Evolutionary conservation across 2,797 vertebrate genomes (phyloP), one percentile per base, ranked within the genome.

Genomic region (Acipenser ruthenus): DNA sequence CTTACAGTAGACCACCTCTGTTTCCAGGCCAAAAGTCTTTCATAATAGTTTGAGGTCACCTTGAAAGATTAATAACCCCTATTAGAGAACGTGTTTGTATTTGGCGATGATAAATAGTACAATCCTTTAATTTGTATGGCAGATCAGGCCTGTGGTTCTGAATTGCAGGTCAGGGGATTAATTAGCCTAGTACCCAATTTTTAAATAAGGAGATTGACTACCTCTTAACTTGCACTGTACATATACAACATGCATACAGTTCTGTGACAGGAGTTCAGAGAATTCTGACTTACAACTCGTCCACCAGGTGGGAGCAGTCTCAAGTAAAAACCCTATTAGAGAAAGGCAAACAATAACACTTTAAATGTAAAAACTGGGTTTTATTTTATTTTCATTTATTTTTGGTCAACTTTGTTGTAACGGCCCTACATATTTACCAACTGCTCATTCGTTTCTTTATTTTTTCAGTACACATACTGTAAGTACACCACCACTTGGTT

Each of bases 31-130:
- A 62, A 47, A 62, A 18, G 60, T 37, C 18, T 10, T 12, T 37
- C 18, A 62, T 23, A 62, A 48, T 18, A 62, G 18, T 62, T 62
- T 58, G 55, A 58, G 55, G 55, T 58, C 55, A 58, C 55, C 55
- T 58, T 58, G 11, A 58, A 7, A 58, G 55, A 58, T 58, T 58
- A 58, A 58, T 58, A 58, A 58, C 12, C 7, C n/a, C 55, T 58
- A 6, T 58, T 58, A 58, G 55, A 7, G 15, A 58, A n/a, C 12
- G 3, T 11, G 12, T 13, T 58, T n/a, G 55, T 13, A 6, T 11
- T 11, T 58, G 55, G 55, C 12, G 15, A 58, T 58, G 55, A 58
- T n/a, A 6, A 58, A 58, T 58, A 12, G 6, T 10, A 58, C 9
- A 58, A n/a, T 58, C 6, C 11, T 7, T 11, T 7, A 7, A 11